Percentiles rank a stretch among this genome's conserved stretches.
Conservation (phyloP, 2,888 invertebrate genomes). For the Amblyteles armatorius region DNA sequence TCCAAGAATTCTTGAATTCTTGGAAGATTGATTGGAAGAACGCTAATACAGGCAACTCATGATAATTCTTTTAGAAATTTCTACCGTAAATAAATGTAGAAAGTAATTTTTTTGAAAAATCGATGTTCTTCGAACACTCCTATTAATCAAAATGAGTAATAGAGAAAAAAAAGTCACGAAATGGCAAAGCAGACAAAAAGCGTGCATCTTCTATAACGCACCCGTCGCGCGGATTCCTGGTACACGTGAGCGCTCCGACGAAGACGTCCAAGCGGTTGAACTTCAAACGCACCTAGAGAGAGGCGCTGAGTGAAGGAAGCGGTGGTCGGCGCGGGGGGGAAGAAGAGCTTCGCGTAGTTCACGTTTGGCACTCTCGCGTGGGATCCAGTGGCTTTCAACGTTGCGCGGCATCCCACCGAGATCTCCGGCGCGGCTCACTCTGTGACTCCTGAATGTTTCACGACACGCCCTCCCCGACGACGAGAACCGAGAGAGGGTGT, state of each 20-base stretch:
- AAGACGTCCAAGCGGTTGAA: slow-evolving; percentile 41
- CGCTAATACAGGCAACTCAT: too few relatives aligned
- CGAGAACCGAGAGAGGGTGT: background rate
- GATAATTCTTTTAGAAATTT: too few relatives aligned
- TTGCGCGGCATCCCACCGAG: slow-evolving; percentile 29
- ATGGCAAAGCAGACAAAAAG: background rate
- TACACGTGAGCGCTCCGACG: background rate
- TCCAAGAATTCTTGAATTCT: too few relatives aligned
- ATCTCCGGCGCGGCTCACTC: slow-evolving; percentile 17
- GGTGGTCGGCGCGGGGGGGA: background rate
- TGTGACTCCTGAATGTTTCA: slow-evolving; percentile 16
- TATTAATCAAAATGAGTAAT: background rate
- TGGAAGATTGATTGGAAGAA: too few relatives aligned
- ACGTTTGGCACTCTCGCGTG: slow-evolving; percentile 35
- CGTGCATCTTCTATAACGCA: background rate
- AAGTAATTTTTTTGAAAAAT: too few relatives aligned
- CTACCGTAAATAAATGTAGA: too few relatives aligned
- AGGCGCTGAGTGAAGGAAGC: background rate
- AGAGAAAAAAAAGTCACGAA: background rate
- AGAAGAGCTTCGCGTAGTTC: slow-evolving; percentile 23
- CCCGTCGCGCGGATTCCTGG: background rate
- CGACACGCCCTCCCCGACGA: slow-evolving; percentile 47
- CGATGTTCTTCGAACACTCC: too few relatives aligned
- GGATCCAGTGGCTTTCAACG: slow-evolving; percentile 52
- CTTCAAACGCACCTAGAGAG: slow-evolving; percentile 28